Base-by-base conservation (phyloP, 2,888 invertebrate genomes). In the Geotrupes spiniger region DNA sequence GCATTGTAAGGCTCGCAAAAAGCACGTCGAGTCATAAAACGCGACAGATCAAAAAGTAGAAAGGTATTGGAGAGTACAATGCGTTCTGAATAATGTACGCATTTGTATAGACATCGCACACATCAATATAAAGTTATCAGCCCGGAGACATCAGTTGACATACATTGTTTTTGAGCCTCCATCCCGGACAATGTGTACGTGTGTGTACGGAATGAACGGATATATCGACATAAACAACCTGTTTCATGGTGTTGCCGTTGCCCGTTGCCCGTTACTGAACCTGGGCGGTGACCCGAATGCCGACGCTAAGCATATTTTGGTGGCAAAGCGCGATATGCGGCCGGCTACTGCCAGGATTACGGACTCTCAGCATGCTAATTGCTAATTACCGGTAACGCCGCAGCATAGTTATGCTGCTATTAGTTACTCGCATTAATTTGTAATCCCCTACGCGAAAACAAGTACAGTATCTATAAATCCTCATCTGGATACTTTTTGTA, bases 271-370 rank as follows among this genome's bases (percentile, higher is more conserved):
- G 21, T 36, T 38, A 46, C 36, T 39, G 49, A 46, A 40, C 40
- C 40, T 26, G 40, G 37, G 36, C 33, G 42, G 41, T 36, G 37
- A 36, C 42, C 42, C 28, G 42, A 43, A 48, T 48, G 31, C 48
- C 29, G 29, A 33, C 48, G 46, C 36, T 42, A 37, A 29, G 47
- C 45, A 45, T 40, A 42, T 45, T 49, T 47, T 45, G 53, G 53
- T 41, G 29, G 48, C 47, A 42, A 28, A 37, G 51, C 33, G 43
- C 46, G 37, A 46, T 46, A 48, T 47, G 48, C 31, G 40, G 31
- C 28, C 25, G 36, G 46, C 42, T 42, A 50, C 63, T 63, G 62
- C 61, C 64, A 65, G 66, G 65, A 63, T 72, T 72, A 70, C 64
- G 64, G 69, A 48, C 64, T 68, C 64, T 58, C 62, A 56, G 59